Conservation (phyloP, 2,113 vertebrate species). For the Bujurquina vittata region DNA sequence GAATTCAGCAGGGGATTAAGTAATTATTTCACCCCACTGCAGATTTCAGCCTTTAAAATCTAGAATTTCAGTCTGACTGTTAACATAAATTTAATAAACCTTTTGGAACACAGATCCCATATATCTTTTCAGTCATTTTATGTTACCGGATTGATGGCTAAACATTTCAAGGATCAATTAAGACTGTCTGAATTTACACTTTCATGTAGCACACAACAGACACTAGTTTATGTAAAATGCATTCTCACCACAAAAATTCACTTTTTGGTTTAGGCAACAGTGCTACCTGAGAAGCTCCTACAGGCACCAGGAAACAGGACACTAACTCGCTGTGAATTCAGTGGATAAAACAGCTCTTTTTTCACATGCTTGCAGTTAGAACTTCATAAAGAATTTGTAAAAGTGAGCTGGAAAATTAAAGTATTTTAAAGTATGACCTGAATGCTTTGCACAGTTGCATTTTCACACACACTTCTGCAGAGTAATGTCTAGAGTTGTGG, state of each 20-base stretch:
- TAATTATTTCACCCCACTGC: conserved; percentile 15
- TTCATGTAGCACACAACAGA: background rate
- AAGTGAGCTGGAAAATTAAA: background rate
- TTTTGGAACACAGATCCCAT: background rate
- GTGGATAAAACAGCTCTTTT: background rate
- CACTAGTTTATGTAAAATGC: background rate
- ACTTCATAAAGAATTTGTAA: background rate
- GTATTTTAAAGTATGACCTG: background rate
- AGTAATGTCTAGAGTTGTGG: background rate
- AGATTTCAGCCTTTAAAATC: background rate
- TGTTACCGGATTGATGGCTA: background rate
- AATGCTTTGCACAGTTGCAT: background rate
- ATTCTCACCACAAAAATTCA: background rate
- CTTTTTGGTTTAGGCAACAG: background rate
- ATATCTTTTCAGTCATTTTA: background rate
- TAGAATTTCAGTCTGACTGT: background rate
- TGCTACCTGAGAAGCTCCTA: background rate
- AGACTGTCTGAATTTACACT: background rate
- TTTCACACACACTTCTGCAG: background rate
- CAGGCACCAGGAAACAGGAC: background rate
- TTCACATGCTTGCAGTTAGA: background rate
- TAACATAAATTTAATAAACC: background rate
- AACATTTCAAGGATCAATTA: background rate
- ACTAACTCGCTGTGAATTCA: background rate
- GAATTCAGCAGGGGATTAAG: no score